A percentile compares a stretch with the other conserved stretches of the same genome.
Evolutionary conservation across 2,797 vertebrate species (phyloP).

Genomic region (Calcarius lapponicus): DNA sequence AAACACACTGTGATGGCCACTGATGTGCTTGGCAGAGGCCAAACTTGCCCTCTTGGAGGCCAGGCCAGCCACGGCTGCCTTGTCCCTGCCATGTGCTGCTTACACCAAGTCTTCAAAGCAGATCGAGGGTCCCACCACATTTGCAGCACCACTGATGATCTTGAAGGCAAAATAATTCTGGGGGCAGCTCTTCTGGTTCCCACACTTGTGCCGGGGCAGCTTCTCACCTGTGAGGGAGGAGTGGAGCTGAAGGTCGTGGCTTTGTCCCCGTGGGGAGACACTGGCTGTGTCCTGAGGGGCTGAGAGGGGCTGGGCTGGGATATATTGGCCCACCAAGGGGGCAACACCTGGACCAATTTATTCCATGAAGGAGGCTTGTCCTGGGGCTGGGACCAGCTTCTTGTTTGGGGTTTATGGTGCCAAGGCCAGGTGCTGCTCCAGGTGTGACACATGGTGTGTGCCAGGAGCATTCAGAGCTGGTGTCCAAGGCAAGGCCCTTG

Average conservation of each 20-base stretch:
- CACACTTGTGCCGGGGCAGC: constrained; percentile 70
- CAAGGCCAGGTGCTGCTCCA: neutral
- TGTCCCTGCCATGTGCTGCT: neutral
- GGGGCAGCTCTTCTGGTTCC: constrained; percentile 74
- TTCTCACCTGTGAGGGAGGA: constrained; percentile 17
- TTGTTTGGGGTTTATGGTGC: neutral
- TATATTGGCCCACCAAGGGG: too few relatives aligned
- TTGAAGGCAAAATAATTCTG: constrained; percentile 77
- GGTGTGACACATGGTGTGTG: neutral
- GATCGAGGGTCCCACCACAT: constrained; percentile 86
- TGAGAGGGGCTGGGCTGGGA: neutral
- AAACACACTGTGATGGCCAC: neutral
- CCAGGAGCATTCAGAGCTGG: accelerated
- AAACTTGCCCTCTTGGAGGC: neutral
- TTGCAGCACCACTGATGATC: constrained; percentile 83
- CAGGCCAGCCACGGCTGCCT: accelerated
- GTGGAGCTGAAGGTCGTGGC: neutral
- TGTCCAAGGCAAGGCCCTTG: neutral
- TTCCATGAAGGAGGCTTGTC: neutral
- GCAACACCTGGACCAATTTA: neutral
- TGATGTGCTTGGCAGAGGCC: neutral
- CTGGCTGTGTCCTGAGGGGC: accelerated
- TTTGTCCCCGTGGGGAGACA: accelerated
- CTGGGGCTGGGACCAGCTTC: neutral
- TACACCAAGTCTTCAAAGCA: constrained; percentile 85